These are phyloP conservation scores for Eonycteris spelaea DNA, from an alignment of 2,113 vertebrate species.

Conservation along the genomic window DNA sequence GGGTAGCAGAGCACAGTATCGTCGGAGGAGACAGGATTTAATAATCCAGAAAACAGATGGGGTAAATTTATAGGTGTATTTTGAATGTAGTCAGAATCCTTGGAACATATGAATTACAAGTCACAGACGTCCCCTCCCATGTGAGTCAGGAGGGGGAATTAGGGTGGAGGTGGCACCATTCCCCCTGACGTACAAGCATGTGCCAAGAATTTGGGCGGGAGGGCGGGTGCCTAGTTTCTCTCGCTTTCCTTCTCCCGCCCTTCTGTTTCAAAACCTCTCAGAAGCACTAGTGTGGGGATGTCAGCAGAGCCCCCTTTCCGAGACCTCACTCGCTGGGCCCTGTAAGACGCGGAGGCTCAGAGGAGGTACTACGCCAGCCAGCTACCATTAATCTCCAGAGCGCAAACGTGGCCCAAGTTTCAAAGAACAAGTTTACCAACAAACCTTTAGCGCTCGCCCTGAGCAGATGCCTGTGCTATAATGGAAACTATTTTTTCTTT, in stretches of 20 bases:
- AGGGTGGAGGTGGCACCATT: neutral
- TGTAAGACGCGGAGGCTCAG: neutral
- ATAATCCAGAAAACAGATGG: conserved; percentile 10
- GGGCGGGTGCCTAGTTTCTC: neutral
- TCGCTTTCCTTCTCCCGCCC: neutral
- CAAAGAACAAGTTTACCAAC: neutral
- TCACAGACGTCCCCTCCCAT: neutral
- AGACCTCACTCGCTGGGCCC: neutral
- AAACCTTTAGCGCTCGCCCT: neutral
- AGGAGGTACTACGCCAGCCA: neutral
- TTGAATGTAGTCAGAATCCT: neutral
- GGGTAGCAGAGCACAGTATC: neutral
- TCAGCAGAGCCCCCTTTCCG: too few species aligned
- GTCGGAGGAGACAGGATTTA: neutral
- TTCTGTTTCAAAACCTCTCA: neutral
- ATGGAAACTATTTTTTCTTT: neutral
- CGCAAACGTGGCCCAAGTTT: neutral
- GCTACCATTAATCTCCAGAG: neutral
- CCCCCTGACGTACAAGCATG: neutral
- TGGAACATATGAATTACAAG: neutral
- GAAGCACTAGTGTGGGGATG: neutral
- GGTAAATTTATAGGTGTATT: neutral
- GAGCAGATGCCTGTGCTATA: neutral
- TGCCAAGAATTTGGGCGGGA: neutral
- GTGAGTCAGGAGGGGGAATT: neutral